A percentile compares a stretch with the other conserved stretches of the same genome.
Evolutionary conservation across 2,797 vertebrate species (phyloP).

Genomic region (Gobio occitaniae): DNA sequence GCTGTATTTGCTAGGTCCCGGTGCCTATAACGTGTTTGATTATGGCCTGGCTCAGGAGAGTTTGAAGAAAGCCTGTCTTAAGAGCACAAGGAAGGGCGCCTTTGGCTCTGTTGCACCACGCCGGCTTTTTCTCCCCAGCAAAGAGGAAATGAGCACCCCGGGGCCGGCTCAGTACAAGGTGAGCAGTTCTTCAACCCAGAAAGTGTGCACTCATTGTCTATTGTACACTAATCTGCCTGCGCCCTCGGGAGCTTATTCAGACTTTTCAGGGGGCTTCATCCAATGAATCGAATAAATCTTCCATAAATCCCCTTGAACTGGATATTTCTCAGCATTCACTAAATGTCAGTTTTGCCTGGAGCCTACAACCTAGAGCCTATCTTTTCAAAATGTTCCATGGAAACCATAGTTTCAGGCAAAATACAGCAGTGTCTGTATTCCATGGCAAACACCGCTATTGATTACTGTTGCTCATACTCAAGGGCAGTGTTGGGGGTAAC

Average conservation of each 20-base stretch:
- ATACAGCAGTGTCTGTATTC: neutral
- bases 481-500: too few species aligned
- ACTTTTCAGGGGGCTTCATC: constrained; percentile 21
- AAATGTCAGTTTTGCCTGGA: constrained; percentile 28
- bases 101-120: constrained; percentile 76
- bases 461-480: neutral
- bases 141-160: constrained; percentile 64
- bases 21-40: constrained; percentile 73
- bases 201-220: constrained; percentile 18
- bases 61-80: constrained; percentile 70
- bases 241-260: constrained; percentile 16
- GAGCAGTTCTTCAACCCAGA: constrained; percentile 41
- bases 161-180: constrained; percentile 79
- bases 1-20: constrained; percentile 68
- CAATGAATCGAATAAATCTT: constrained; percentile 29
- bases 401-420: neutral
- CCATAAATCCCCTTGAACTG: constrained; percentile 18
- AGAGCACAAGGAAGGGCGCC: constrained; percentile 67
- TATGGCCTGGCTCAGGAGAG: constrained; percentile 71
- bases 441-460: neutral
- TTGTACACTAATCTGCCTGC: constrained; percentile 8
- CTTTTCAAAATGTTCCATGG: neutral
- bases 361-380: neutral
- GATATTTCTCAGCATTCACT: constrained; percentile 23
- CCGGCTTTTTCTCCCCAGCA: constrained; percentile 63